Evolutionary conservation across 30 jellyfish, hydroid and myxozoan genomes (phyloP).

Genomic region (Aurelia sp.): DNA sequence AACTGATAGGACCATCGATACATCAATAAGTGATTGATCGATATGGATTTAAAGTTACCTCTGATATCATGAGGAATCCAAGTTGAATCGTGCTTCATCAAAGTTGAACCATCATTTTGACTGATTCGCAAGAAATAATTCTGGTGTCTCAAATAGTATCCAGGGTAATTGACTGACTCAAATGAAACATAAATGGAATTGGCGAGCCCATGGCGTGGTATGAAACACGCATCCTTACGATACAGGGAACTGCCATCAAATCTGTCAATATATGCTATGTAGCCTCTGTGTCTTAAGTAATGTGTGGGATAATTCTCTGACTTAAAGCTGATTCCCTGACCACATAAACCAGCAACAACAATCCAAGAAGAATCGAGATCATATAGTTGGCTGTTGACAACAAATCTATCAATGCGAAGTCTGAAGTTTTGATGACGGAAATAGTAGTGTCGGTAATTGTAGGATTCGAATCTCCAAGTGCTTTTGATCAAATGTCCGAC

Average conservation of each 20-base stretch:
- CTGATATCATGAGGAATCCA: background rate
- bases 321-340: conserved; percentile 23
- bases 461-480: conserved; percentile 2
- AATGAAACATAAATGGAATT: conserved; percentile 3
- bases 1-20: no score
- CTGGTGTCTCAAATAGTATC: conserved; percentile 17
- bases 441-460: background rate
- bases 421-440: background rate
- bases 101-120: background rate
- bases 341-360: conserved; percentile 13
- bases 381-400: background rate
- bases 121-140: background rate
- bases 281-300: conserved; percentile 7
- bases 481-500: background rate
- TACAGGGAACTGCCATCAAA: background rate
- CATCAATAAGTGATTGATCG: no score
- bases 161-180: conserved; percentile 29
- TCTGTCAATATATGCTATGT: background rate
- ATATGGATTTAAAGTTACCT: no score
- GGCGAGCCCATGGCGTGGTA: conserved; percentile 28
- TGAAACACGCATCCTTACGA: conserved; percentile 3
- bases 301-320: conserved; percentile 11
- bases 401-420: conserved; percentile 2
- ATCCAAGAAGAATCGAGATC: background rate
- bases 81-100: background rate